Base-by-base conservation (phyloP, 1,140 invertebrate species). In the Armadillidium nasatum region DNA sequence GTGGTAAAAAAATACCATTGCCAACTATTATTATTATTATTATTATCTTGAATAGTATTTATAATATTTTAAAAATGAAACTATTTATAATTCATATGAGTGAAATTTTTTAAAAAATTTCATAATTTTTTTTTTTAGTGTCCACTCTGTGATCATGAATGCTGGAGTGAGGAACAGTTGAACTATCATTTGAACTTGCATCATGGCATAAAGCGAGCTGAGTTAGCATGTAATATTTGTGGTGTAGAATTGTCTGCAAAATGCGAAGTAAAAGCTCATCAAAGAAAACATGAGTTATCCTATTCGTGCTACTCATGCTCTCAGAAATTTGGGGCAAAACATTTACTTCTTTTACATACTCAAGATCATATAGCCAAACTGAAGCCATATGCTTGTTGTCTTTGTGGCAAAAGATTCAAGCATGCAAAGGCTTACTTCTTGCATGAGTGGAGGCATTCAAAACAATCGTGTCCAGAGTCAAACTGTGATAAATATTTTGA, bases 301-400 rank as follows among this genome's bases (percentile, higher is more conserved):
- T 60, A 60, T 19, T 19, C 11, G 7, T 60, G 50, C 50, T 19
- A 13, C 4, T 13, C 19, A 2, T 60, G 50, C 7, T 19, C 11
- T 60, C 11, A 60, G 19, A 60, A 60, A 60, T 60, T 60, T 60
- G 50, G 50, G 50, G 50, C 50, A 60, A 60, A 60, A 19, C 50
- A 60, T 60, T 19, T 15, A 19, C 19, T 60, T 13, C 11, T 19
- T 7, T 60, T 60, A 7, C 50, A 60, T 19, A 19, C 50, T 1
- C 50, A 60, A 19, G 50, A 60, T 60, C 50, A 60, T 60, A 13
- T 60, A 13, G 11, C 2, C 11, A 60, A 60, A 19, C 11, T 60
- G 7, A 60, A 60, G 19, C 50, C 50, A 15, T 60, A 60, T 19
- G 19, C 50, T 7, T 60, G 50, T 60, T 60, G 11, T 19, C 50